Conservation (phyloP, 2,113 vertebrate genomes). For the Phalacrocorax pelagicus region DNA sequence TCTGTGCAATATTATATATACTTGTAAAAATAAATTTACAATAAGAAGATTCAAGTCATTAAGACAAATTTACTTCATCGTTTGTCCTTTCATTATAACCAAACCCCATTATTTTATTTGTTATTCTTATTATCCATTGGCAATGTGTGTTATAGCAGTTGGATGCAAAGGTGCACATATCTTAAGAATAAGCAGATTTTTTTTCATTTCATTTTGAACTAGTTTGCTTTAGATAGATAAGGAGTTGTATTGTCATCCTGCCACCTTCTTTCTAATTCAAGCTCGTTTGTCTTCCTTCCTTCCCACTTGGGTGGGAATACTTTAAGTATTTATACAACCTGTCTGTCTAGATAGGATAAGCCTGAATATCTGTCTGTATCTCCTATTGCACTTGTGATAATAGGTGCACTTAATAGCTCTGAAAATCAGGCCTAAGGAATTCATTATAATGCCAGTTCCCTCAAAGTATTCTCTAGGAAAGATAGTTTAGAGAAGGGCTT, state of each 20-base stretch:
- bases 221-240: not conserved
- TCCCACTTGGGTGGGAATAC: constrained; percentile 14
- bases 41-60: no score
- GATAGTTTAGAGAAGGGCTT: constrained; percentile 31
- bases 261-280: not conserved
- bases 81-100: not conserved
- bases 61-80: not conserved
- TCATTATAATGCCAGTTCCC: constrained; percentile 22
- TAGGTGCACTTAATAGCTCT: constrained; percentile 42
- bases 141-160: not conserved
- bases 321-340: constrained; percentile 45
- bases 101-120: not conserved
- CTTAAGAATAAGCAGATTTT: not conserved
- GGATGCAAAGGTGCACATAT: not conserved
- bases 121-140: not conserved
- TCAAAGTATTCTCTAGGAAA: constrained; percentile 50
- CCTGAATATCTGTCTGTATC: constrained; percentile 16
- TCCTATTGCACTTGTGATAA: constrained; percentile 34
- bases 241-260: not conserved
- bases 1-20: not conserved
- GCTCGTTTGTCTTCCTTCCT: not conserved
- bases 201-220: not conserved
- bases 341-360: not conserved
- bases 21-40: not conserved
- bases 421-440: constrained; percentile 49